phyloP scores from a whole-genome alignment of 1,140 invertebrate genomes.

The Teleopsis dalmanni region DNA sequence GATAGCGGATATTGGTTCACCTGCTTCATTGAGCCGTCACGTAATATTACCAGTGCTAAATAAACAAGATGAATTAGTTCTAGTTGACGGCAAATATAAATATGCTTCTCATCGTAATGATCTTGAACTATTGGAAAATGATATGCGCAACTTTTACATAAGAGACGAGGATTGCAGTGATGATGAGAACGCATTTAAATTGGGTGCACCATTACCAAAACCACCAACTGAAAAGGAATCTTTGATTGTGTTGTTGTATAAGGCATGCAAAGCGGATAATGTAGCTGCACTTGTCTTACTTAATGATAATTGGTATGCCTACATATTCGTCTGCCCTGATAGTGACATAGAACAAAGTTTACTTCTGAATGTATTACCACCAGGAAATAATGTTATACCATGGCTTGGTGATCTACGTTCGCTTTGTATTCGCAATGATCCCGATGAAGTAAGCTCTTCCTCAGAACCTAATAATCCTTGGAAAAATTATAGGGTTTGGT shows the following conservation, averaged over 20 bases:
- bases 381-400: conserved; percentile 67
- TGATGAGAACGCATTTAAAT: conserved; percentile 43
- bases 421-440: conserved; percentile 57
- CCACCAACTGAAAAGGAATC: conserved; percentile 61
- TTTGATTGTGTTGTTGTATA: conserved; percentile 87
- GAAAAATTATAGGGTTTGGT: conserved; percentile 81
- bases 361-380: conserved; percentile 82
- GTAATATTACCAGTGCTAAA: conserved; percentile 73
- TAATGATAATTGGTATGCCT: conserved; percentile 86
- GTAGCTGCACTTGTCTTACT: conserved; percentile 72
- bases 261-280: conserved; percentile 83
- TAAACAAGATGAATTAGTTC: no score
- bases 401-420: conserved; percentile 79
- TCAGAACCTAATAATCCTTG: conserved; percentile 70
- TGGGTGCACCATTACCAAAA: conserved; percentile 46
- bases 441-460: conserved; percentile 60
- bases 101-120: conserved; percentile 38
- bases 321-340: conserved; percentile 89
- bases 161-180: conserved; percentile 49
- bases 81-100: conserved; percentile 33
- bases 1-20: conserved; percentile 81
- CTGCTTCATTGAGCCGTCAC: conserved; percentile 85
- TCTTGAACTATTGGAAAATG: conserved; percentile 48
- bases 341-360: conserved; percentile 92
- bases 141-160: conserved; percentile 47